Conservation (phyloP, 1,140 invertebrate genomes). For the Eumaeus atala region DNA sequence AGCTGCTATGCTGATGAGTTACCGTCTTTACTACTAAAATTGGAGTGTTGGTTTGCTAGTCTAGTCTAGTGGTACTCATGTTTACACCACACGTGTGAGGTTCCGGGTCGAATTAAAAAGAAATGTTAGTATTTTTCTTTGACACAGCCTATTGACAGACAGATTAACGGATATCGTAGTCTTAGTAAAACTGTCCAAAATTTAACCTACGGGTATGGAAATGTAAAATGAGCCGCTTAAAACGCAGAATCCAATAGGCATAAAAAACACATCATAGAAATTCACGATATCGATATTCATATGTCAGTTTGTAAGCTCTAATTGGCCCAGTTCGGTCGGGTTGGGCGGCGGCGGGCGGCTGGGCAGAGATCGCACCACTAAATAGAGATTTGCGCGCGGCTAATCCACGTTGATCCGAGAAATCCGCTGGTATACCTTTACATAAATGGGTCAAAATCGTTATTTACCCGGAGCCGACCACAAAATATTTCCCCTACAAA, state of each 20-base stretch:
- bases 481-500: constrained; percentile 8
- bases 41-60: too few species aligned
- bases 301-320: constrained; percentile 46
- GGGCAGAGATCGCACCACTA: constrained; percentile 59
- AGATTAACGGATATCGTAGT: too few species aligned
- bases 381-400: constrained; percentile 63
- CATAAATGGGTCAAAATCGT: constrained; percentile 41
- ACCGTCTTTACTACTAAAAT: too few species aligned
- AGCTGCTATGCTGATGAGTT: too few species aligned
- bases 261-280: constrained; percentile 2
- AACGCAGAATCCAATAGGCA: background rate
- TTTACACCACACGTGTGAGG: too few species aligned
- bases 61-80: too few species aligned
- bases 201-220: too few species aligned
- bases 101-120: too few species aligned
- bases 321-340: constrained; percentile 62
- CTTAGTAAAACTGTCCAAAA: too few species aligned
- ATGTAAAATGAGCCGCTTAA: too few species aligned
- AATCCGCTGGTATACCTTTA: constrained; percentile 56
- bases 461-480: constrained; percentile 21
- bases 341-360: constrained; percentile 55
- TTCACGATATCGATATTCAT: constrained; percentile 8
- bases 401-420: constrained; percentile 59
- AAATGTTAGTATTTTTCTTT: too few species aligned
- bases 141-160: too few species aligned